A percentile compares a stretch with the other conserved stretches of the same genome.
Conservation (phyloP, 2,888 invertebrate species). For the Branchipolynoe longqiensis region DNA sequence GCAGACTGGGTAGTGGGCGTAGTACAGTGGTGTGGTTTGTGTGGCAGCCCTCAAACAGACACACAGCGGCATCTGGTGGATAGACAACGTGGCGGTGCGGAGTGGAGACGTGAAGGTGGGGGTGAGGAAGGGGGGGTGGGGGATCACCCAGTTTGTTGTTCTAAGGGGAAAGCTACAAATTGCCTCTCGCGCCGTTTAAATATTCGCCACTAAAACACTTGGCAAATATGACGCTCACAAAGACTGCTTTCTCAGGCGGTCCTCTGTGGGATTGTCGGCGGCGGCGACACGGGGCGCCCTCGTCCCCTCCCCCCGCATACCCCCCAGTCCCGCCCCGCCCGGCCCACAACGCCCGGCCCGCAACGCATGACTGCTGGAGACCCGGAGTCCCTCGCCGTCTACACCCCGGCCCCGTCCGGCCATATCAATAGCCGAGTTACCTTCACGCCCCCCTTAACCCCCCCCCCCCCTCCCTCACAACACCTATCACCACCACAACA, state of each 20-base stretch:
- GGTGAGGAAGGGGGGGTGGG: too few species aligned
- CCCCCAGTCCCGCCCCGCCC: too few species aligned
- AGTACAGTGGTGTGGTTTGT: too few species aligned
- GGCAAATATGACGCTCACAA: not conserved
- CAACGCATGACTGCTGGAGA: too few species aligned
- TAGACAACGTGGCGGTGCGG: too few species aligned
- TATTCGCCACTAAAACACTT: constrained; percentile 3
- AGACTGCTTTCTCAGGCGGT: not conserved
- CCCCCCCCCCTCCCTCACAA: too few species aligned
- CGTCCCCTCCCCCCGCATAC: not conserved
- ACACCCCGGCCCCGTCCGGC: not conserved
- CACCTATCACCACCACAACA: too few species aligned
- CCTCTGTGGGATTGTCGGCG: not conserved
- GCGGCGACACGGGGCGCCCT: not conserved
- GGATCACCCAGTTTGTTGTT: constrained; percentile 23
- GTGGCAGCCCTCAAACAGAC: too few species aligned
- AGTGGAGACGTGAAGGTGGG: too few species aligned
- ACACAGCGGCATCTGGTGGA: too few species aligned
- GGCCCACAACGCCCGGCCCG: too few species aligned
- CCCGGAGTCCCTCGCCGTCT: not conserved
- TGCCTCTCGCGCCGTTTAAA: constrained; percentile 12
- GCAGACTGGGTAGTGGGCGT: too few species aligned
- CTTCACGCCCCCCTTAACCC: not conserved
- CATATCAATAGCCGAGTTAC: constrained; percentile 29
- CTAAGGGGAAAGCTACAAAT: constrained; percentile 29